These are phyloP conservation scores for Nasonia oneida DNA, from an alignment of 2,888 invertebrate species.

Conservation along the genomic window DNA sequence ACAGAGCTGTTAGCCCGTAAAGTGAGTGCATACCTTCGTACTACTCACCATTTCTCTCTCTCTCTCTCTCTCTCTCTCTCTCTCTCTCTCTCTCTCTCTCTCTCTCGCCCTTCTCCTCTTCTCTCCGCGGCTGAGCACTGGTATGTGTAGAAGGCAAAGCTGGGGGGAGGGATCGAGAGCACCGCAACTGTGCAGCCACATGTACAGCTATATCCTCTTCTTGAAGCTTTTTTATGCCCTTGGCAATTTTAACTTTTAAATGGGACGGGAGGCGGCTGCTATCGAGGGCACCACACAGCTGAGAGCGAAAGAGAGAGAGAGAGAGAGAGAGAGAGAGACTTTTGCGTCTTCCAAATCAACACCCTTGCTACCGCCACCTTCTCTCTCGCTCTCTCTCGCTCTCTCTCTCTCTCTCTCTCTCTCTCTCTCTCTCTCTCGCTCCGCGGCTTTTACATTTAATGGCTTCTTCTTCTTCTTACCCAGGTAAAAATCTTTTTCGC, in stretches of 20 bases:
- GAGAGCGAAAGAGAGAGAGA: neutral
- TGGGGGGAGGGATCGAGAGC: slow-evolving; percentile 5
- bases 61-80: neutral
- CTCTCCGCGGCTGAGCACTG: neutral
- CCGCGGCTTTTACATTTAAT: slow-evolving; percentile 42
- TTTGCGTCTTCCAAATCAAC: slow-evolving; percentile 52
- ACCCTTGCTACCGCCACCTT: neutral
- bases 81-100: neutral
- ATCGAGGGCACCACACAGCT: slow-evolving; percentile 1
- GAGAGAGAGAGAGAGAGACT: neutral
- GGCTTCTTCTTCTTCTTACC: slow-evolving; percentile 11
- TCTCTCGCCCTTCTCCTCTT: neutral
- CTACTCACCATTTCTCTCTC: neutral
- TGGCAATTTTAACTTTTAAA: slow-evolving; percentile 63
- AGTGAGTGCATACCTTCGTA: slow-evolving; percentile 38
- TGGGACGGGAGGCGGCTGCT: slow-evolving; percentile 38
- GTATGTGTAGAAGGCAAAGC: neutral
- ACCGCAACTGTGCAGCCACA: neutral
- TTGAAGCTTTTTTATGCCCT: slow-evolving; percentile 54
- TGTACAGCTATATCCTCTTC: slow-evolving; percentile 37
- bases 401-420: too few relatives aligned
- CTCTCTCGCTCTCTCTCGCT: neutral
- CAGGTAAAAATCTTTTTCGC: slow-evolving; percentile 31
- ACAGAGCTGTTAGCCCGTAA: slow-evolving; percentile 42
- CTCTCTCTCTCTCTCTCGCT: neutral